phyloP scores from a whole-genome alignment of 2,888 invertebrate genomes.

The Rotaria macrura region DNA sequence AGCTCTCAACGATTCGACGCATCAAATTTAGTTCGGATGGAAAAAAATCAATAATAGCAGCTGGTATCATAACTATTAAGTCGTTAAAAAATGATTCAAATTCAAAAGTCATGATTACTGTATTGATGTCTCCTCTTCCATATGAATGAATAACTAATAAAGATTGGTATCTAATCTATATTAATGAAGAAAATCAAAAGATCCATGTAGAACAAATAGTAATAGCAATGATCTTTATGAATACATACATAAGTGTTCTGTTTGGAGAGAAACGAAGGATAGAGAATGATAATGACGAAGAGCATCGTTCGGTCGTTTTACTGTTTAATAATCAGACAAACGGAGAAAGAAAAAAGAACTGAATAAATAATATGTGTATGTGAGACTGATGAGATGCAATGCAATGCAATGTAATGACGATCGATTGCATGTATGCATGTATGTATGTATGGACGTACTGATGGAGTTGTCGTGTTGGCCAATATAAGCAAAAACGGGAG shows the following conservation, averaged over 20 bases:
- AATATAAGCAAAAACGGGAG: neutral
- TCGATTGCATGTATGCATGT: too few species aligned
- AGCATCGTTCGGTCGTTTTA: neutral
- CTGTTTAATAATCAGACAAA: neutral
- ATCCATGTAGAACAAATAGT: neutral
- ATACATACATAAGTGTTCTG: neutral
- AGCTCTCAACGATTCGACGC: neutral
- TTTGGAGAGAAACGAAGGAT: neutral
- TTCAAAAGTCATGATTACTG: neutral
- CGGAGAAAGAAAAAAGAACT: neutral
- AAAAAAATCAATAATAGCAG: neutral
- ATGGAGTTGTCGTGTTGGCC: neutral
- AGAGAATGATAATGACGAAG: neutral
- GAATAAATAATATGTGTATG: neutral
- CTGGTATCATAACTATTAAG: neutral
- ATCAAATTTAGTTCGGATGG: neutral
- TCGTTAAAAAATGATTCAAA: neutral
- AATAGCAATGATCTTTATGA: neutral
- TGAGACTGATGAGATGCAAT: neutral
- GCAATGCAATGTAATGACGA: neutral
- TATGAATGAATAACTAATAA: neutral
- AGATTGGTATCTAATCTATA: neutral
- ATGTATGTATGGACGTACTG: too few species aligned
- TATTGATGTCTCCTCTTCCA: neutral
- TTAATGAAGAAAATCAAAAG: neutral